phyloP scores from a whole-genome alignment of 2,113 vertebrate species.

The Brachionichthys hirsutus region DNA sequence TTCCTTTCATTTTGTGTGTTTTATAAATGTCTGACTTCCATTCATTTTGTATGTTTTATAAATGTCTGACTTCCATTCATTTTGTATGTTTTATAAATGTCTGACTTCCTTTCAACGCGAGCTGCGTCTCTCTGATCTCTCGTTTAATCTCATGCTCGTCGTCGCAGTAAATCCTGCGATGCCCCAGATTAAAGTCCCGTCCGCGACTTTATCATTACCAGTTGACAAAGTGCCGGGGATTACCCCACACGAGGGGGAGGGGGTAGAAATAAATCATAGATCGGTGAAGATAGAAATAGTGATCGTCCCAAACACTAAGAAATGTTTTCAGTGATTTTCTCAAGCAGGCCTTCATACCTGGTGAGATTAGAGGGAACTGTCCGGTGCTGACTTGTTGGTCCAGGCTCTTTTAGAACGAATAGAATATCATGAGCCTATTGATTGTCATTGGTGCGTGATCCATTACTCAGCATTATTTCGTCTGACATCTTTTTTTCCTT shows the following conservation, averaged over 20 bases:
- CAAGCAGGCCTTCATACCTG: no score
- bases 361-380: conserved; percentile 46
- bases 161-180: conserved; percentile 76
- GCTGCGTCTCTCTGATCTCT: conserved; percentile 60
- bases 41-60: no score
- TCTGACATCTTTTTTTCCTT: no score
- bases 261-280: background rate
- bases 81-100: conserved; percentile 11
- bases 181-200: conserved; percentile 79
- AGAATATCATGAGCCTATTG: no score
- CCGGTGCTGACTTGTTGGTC: conserved; percentile 59
- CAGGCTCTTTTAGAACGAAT: no score
- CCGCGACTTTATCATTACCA: conserved; percentile 68
- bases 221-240: conserved; percentile 68
- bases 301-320: background rate
- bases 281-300: background rate
- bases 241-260: conserved; percentile 24
- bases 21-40: no score
- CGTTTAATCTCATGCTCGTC: conserved; percentile 67
- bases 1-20: no score
- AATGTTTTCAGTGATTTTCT: background rate
- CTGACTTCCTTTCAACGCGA: conserved; percentile 53
- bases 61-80: no score
- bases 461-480: no score
- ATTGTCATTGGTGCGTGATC: no score